Percentiles rank a stretch among this genome's conserved stretches.
These are phyloP conservation scores for Sciurus vulgaris DNA, from an alignment of 2,797 vertebrate species.

Conservation along the genomic window DNA sequence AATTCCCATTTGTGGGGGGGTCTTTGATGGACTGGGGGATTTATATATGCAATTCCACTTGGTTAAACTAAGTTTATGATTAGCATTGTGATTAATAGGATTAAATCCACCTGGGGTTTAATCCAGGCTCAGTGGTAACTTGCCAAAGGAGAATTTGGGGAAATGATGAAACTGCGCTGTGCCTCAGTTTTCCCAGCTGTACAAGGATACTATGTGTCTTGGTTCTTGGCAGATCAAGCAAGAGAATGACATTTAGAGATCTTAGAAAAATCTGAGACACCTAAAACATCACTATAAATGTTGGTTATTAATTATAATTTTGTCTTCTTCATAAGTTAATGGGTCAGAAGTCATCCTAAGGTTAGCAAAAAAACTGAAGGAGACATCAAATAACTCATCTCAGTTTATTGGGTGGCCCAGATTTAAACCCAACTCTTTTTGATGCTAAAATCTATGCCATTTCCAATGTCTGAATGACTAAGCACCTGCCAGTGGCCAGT, in stretches of 20 bases:
- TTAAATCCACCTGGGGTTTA: background rate
- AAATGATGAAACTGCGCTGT: background rate
- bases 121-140: background rate
- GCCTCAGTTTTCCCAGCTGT: background rate
- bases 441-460: background rate
- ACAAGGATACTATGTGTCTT: background rate
- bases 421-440: conserved; percentile 50
- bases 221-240: background rate
- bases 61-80: background rate
- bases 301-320: background rate
- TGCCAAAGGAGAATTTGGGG: background rate
- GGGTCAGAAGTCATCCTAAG: background rate
- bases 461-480: background rate
- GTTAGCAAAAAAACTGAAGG: background rate
- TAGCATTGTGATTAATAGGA: background rate
- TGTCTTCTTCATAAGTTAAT: background rate
- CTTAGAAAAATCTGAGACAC: background rate
- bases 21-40: background rate
- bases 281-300: background rate
- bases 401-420: background rate
- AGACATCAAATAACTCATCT: background rate
- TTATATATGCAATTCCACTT: background rate
- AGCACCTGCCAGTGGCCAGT: background rate
- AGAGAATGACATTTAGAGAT: background rate
- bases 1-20: background rate